Evolutionary conservation across 1,140 invertebrate species (phyloP), one percentile per base, ranked within the genome.

Genomic region (Oryctes rhinoceros): DNA sequence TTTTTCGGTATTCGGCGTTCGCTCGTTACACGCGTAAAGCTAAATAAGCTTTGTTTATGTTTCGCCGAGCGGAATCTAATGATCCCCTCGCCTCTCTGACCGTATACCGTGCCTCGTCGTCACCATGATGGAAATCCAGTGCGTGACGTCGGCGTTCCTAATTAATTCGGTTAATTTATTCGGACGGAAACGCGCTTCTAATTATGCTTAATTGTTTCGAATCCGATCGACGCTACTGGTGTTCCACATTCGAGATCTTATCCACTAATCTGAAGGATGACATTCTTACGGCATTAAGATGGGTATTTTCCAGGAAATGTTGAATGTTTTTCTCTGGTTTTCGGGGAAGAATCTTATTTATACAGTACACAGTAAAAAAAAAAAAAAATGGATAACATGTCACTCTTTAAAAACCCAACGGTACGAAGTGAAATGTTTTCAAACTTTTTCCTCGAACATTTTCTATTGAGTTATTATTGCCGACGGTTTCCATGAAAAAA

Each of bases 21-120:
- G 15, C 53, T 59, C 53, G 53, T 59, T 59, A 59, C 53, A 59
- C 15, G 15, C 53, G 53, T 44, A 59, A 18, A n/a, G 53, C 53
- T 59, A 59, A 59, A 59, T 59, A 18, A 59, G 53, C 53, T 59
- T 59, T 59, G 53, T 59, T 59, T 59, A 59, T 59, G 53, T 59
- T 59, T 18, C 53, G 53, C 15, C 53, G 53, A 59, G 53, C 53
- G 53, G 53, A 59, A 59, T 15, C 53, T 59, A 59, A 59, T 59
- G 53, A 59, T 59, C 18, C n/a, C 15, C 53, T 59, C 53, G 13
- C 18, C 18, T 59, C 53, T 59, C 53, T 6, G n/a, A n/a, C n/a
- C n/a, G 53, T 59, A 10, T 10, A 59, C n/a, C n/a, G 53, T 59
- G 39, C 39, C 39, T 10, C 15, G 53, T 10, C 15, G 53, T 59